Evolutionary conservation across 2,888 invertebrate species (phyloP).

Genomic region (Athrips mouffetella): DNA sequence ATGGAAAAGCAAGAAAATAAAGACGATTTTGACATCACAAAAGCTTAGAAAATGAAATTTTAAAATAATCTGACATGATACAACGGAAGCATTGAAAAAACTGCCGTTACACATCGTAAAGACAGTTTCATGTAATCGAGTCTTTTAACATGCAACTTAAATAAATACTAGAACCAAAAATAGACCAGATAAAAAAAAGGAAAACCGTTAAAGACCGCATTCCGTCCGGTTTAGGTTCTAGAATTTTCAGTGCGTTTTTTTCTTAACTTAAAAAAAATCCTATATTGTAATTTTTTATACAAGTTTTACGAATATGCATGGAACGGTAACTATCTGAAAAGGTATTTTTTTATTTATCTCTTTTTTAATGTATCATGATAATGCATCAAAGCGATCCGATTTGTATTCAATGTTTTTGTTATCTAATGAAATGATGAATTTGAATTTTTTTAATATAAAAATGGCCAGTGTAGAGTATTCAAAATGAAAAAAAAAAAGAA

Average conservation of each 20-base stretch:
- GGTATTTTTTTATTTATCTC: too few relatives aligned
- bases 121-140: constrained; percentile 41
- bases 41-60: constrained; percentile 44
- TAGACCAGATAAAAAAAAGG: constrained; percentile 24
- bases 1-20: constrained; percentile 29
- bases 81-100: constrained; percentile 36
- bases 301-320: neutral
- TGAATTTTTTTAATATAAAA: neutral
- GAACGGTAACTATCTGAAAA: neutral
- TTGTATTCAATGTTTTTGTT: neutral
- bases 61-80: constrained; percentile 22
- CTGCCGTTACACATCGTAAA: constrained; percentile 48
- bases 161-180: constrained; percentile 48
- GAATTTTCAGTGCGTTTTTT: constrained; percentile 31
- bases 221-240: constrained; percentile 29
- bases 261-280: too few relatives aligned
- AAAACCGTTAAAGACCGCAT: neutral
- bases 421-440: neutral
- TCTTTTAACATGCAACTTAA: constrained; percentile 42
- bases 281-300: too few relatives aligned
- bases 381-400: too few relatives aligned
- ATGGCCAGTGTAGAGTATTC: neutral
- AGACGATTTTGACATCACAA: constrained; percentile 49
- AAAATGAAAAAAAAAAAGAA: neutral
- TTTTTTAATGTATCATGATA: too few relatives aligned